These are phyloP conservation scores for Galaxea fascicularis DNA, from an alignment of 92 coral and sea anemone genomes.

Conservation along the genomic window DNA sequence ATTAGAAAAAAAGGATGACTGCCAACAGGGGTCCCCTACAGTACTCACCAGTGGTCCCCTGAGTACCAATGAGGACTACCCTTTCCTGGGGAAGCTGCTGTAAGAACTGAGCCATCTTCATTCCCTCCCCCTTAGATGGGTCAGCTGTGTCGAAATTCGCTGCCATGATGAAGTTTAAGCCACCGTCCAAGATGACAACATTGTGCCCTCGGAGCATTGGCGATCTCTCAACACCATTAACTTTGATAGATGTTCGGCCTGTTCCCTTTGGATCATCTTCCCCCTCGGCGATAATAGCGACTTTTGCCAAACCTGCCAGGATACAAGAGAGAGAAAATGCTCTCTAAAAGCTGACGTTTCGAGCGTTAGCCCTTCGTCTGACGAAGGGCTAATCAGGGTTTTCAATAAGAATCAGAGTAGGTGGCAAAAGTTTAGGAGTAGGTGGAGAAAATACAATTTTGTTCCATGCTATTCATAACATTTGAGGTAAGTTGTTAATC, in stretches of 20 bases:
- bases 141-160: constrained; percentile 96
- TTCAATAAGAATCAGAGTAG: too few relatives aligned
- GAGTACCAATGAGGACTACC: constrained; percentile 94
- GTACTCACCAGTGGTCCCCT: constrained; percentile 92
- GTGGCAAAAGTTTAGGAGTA: too few relatives aligned
- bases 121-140: constrained; percentile 93
- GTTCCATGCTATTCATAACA: too few relatives aligned
- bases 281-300: constrained; percentile 90
- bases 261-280: constrained; percentile 96
- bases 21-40: neutral
- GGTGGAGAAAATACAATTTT: too few relatives aligned
- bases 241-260: constrained; percentile 91
- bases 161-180: constrained; percentile 92
- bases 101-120: constrained; percentile 88
- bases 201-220: constrained; percentile 97
- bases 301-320: constrained; percentile 83
- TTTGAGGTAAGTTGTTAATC: too few relatives aligned
- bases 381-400: too few relatives aligned
- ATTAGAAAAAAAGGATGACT: too few relatives aligned
- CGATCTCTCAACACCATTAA: constrained; percentile 95
- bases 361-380: too few relatives aligned
- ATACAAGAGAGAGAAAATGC: neutral
- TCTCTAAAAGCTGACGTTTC: neutral
- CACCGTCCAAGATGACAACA: constrained; percentile 90
- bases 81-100: constrained; percentile 92